Evolutionary conservation across 2,888 invertebrate species (phyloP), one percentile per base, ranked within the genome.

Genomic region (Galerucella pusilla): DNA sequence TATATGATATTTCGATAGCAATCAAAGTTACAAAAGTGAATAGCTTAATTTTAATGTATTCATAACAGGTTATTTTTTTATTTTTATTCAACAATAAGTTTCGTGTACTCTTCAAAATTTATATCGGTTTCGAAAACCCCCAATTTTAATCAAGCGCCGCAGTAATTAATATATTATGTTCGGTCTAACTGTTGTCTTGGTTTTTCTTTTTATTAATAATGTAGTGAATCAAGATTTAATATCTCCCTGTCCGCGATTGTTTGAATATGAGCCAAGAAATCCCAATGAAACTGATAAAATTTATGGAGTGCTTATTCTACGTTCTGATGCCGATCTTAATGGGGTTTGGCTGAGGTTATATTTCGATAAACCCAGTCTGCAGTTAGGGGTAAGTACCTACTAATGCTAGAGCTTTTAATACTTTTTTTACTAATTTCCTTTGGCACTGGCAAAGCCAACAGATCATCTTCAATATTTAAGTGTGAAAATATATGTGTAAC

Each of bases 241-340:
- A 28, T 86, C 87, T 5, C 92, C 92, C 1, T 92, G 92, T 79
- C 91, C 92, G 16, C 88, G 89, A 75, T 88, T 91, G 54, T 92
- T 92, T 84, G 86, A 86, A 68, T 92, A 92, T 84, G 86, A 86
- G 76, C 90, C 91, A 75, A 88, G 89, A 0, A 87, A 88, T 0
- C 88, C 89, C 1, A 86, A 88, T 0, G 91, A 91, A 80, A 87
- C 88, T 0, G 91, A 91, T 49, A 84, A 90, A 46, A 92, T 92
- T 91, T 91, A 91, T 81, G 92, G 91, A 0, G 89, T 89, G 2
- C 87, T 92, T n/a, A 89, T 89, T 76, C 83, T 92, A 1, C 88
- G 89, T 20, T 83, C 83, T 0, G 90, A 91, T 74, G 89, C 89
- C 78, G 90, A 90, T 0, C 86, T 92, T 5, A 88, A 89, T 73